Evolutionary conservation across 1,140 invertebrate species (phyloP).

Genomic region (Drosophila rhopaloa): DNA sequence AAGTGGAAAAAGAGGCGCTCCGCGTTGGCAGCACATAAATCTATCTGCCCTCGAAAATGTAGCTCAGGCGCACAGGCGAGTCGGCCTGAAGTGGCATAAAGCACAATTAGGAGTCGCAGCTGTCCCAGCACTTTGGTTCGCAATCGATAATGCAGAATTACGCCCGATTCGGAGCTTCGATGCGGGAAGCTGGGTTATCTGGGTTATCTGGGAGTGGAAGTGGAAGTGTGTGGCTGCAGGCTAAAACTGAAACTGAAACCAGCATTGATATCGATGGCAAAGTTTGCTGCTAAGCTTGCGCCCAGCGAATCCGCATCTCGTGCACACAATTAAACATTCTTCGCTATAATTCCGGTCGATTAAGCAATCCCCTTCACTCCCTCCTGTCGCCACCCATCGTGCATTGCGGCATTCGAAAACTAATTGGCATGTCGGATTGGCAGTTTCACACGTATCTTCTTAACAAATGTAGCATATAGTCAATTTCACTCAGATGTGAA

Average conservation of each 20-base stretch:
- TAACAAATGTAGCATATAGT: neutral
- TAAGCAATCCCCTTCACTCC: conserved; percentile 15
- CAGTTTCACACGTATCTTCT: neutral
- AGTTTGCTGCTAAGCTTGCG: conserved; percentile 8
- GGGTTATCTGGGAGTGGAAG: neutral
- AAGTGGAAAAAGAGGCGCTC: conserved; percentile 50
- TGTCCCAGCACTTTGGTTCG: conserved; percentile 16
- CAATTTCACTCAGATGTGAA: neutral
- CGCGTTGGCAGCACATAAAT: conserved; percentile 6
- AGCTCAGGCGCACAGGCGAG: conserved; percentile 1
- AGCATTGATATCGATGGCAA: conserved; percentile 22
- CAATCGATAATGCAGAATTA: conserved; percentile 36
- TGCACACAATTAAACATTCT: conserved; percentile 61
- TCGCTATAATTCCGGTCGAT: conserved; percentile 60
- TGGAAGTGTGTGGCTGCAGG: neutral
- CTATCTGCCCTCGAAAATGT: conserved; percentile 6
- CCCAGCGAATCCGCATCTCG: conserved; percentile 9
- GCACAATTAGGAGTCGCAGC: conserved; percentile 49
- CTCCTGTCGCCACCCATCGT: neutral
- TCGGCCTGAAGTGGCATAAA: conserved; percentile 23
- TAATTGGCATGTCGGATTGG: conserved; percentile 4
- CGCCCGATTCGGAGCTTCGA: neutral
- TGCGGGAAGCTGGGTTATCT: neutral
- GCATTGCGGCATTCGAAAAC: neutral
- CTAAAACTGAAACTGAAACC: neutral